Evolutionary conservation across 2,113 vertebrate species (phyloP), one percentile per base, ranked within the genome.

Genomic region (Epinephelus lanceolatus): DNA sequence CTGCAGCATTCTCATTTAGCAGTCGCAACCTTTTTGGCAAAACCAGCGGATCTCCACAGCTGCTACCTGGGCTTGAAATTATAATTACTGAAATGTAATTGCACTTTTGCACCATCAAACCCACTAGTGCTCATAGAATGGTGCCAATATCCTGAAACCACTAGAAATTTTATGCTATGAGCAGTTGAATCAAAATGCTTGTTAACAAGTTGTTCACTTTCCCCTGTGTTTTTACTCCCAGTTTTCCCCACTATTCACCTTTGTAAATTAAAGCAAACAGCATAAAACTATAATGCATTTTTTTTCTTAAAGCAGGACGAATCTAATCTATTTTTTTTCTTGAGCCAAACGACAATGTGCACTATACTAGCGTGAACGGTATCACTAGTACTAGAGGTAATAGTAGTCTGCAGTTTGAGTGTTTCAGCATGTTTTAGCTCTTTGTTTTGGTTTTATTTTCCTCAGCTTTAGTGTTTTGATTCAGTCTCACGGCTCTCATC

Each of bases 21-120:
- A 60, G 45, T 13, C 5, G 3, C 77, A 72, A 60, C 57, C 71
- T 74, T 81, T 86, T 61, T 86, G 80, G 71, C 77, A 85, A 79
- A 84, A 69, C n/a, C 55, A n/a, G 47, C 42, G 7, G 21, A 27
- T 62, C 71, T 76, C 67, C 75, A 73, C 70, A 79, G 84, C 85
- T 78, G 65, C 79, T 70, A 84, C 70, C 86, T 66, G 62, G 63
- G 72, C 78, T 74, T 81, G 71, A 86, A 85, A 91, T 83, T 76
- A 88, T 51, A 81, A 82, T 85, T 61, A 63, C 57, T 40, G 25
- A 88, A 93, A 86, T 56, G 37, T 69, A 73, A 77, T 86, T 76
- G 76, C 76, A 59, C 42, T 79, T 84, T 80, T 66, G 66, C 60
- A 47, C 27, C 67, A 70, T 76, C 42, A 42, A 76, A 80, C 51